Base-by-base conservation (phyloP, 1,140 invertebrate genomes). In the Onthophagus taurus region DNA sequence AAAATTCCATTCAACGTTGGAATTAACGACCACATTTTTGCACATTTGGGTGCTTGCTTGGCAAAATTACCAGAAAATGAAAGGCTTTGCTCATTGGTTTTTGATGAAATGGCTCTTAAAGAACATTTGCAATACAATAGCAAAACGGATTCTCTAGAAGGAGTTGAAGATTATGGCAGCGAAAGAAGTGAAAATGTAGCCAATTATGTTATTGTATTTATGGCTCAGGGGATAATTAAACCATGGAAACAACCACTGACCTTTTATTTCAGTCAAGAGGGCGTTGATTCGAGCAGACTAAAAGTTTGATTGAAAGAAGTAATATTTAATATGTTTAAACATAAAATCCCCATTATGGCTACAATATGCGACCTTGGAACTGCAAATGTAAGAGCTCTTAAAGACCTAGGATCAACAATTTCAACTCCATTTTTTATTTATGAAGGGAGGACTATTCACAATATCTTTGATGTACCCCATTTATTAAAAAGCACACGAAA, bases 211-310 rank as follows among this genome's bases (percentile, higher is more conserved):
- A 16, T 42, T 4, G 13, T 30, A 17, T 30, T 42, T 17, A 58
- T 55, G 51, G 34, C 49, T 11, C 38, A 39, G 41, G 50, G 54
- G 1, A 48, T 57, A 14, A n/a, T 31, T 35, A 12, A 20, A 38
- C 50, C 53, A 8, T 58, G 54, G 54, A 53, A 58, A 17, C 52
- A 57, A 45, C 52, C 54, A 14, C 18, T 57, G 14, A 42, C 49
- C 8, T 55, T 53, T 34, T 42, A 41, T n/a, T 53, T 57, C 12
- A n/a, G n/a, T 20, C 50, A n/a, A 41, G 43, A 21, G 21, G 18
- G 44, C 24, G 34, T 16, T 48, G 49, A n/a, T n/a, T 36, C 26
- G 45, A 43, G 45, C 39, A 21, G 20, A 23, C 35, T 37, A 18
- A 11, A 37, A 37, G n/a, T n/a, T n/a, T 19, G 18, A 20, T 21